Evolutionary conservation across 2,888 invertebrate genomes (phyloP), one percentile per base, ranked within the genome.

Genomic region (Perizoma flavofasciatum): DNA sequence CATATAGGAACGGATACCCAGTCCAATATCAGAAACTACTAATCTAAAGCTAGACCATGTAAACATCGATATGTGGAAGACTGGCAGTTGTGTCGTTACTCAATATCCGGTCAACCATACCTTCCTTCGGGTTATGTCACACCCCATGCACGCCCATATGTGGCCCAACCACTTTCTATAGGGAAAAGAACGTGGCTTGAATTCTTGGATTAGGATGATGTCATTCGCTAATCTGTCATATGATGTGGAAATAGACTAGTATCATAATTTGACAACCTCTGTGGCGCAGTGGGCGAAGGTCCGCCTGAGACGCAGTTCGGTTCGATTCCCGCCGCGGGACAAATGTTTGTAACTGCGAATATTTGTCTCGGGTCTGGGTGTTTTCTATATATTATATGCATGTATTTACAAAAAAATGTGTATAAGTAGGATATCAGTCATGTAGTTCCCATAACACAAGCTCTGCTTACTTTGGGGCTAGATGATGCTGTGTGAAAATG

Each of bases 161-260:
- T 55, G 57, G 59, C 43, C 48, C 22, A 34, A 61, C 65, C 67
- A 69, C 79, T 79, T 79, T 79, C 79, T 77, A 74, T 73, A 73
- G 75, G 74, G 73, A 73, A 70, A 70, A 72, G 72, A 56, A 77
- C 69, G 70, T 73, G 72, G 5, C 22, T 9, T 32, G 71, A 61
- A 73, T 74, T 65, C 55, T 62, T 63, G 51, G 57, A 55, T 8
- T 47, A 60, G 48, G 51, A 43, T 68, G 63, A 65, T 63, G 65
- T 68, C 63, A 64, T 68, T 61, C 46, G 57, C 47, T 63, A 62
- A 63, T 61, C 47, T 49, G 39, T 34, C 40, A 37, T 47, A 11
- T 39, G 6, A 8, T 34, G 6, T 9, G 7, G 47, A 8, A 34
- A 9, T 47, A 22, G 5, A 47, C 34, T 7, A 35, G 34, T 10